phyloP scores from a whole-genome alignment of 1,140 invertebrate genomes.

The Psilanteris sp. region DNA sequence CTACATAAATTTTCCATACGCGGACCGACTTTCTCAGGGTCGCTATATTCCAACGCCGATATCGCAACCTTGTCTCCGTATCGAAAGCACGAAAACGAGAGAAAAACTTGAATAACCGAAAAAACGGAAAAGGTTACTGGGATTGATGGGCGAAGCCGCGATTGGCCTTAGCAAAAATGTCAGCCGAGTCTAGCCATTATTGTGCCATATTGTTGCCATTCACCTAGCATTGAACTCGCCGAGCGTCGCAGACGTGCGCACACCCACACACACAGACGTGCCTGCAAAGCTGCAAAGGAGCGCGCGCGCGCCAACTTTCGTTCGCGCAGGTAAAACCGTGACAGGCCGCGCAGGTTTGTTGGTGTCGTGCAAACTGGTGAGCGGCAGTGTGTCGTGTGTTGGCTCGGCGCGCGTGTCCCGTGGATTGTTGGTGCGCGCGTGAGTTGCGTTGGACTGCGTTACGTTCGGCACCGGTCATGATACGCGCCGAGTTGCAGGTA shows the following conservation, averaged over 20 bases:
- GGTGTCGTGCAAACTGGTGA: conserved; percentile 21
- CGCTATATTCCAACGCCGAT: no score
- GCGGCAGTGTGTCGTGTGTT: conserved; percentile 49
- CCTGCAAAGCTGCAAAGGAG: no score
- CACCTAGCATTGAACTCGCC: conserved; percentile 59
- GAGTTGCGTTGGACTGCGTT: conserved; percentile 29
- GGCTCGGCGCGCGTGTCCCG: no score
- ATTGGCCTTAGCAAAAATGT: conserved; percentile 31
- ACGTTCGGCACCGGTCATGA: conserved; percentile 46
- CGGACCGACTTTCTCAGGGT: conserved; percentile 16
- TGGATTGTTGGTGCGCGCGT: no score
- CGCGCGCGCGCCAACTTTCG: conserved; percentile 33
- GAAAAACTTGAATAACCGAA: no score
- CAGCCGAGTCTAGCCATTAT: conserved; percentile 13
- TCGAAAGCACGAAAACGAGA: no score
- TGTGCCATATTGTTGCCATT: conserved; percentile 36
- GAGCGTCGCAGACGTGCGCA: conserved; percentile 2
- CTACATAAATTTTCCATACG: conserved; percentile 1
- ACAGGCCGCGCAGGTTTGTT: conserved; percentile 37
- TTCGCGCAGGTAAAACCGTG: conserved; percentile 49
- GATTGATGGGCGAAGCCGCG: conserved; percentile 20
- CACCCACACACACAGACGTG: neutral
- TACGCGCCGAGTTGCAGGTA: conserved; percentile 50
- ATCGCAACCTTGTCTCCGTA: no score
- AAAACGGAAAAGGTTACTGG: no score